Conservation (phyloP, 2,113 vertebrate species). For the Ailuropoda melanoleuca region DNA sequence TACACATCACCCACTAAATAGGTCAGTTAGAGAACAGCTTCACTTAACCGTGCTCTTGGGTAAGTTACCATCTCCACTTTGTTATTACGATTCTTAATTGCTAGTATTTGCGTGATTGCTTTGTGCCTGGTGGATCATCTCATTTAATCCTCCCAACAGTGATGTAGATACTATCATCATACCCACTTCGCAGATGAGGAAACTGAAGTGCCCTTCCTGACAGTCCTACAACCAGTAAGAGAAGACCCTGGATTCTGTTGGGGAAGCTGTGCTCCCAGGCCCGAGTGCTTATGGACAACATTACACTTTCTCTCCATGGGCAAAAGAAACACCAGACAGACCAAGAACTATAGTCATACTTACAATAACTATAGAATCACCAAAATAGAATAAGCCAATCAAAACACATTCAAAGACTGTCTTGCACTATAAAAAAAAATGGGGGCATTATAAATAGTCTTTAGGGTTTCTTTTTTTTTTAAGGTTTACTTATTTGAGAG, state of each 20-base stretch:
- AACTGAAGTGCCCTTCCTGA: background rate
- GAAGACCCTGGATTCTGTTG: background rate
- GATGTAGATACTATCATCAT: background rate
- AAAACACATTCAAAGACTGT: background rate
- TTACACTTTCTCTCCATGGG: background rate
- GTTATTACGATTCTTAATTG: constrained; percentile 8
- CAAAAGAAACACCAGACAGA: background rate
- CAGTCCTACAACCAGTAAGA: background rate
- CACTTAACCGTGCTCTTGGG: background rate
- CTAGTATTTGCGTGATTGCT: background rate
- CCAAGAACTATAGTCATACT: background rate
- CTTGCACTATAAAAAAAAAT: background rate
- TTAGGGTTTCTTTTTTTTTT: background rate
- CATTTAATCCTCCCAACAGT: background rate
- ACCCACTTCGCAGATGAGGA: background rate
- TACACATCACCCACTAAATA: background rate
- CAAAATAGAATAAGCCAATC: background rate
- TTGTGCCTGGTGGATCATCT: background rate
- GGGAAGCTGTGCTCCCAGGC: background rate
- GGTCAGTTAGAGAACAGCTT: background rate
- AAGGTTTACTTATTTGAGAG: background rate
- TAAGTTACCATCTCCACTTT: background rate
- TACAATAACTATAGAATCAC: background rate
- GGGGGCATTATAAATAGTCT: background rate
- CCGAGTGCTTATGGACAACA: background rate